Conservation (phyloP, 2,888 invertebrate species). For the Xestoiulus laeticollis region DNA sequence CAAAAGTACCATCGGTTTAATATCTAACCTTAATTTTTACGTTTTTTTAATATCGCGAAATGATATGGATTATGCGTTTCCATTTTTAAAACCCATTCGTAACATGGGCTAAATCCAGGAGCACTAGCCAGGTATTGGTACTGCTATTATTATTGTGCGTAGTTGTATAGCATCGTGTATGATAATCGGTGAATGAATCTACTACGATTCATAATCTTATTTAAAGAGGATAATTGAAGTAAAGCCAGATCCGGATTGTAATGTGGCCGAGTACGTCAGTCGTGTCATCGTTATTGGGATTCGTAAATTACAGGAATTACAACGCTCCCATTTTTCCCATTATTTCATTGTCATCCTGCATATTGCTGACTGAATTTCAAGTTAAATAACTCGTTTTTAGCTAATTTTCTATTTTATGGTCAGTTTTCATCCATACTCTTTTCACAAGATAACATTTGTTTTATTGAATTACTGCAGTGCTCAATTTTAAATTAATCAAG, state of each 20-base stretch:
- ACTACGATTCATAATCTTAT: background rate
- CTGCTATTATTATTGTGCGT: background rate
- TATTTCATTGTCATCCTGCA: background rate
- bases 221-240: background rate
- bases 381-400: background rate
- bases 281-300: background rate
- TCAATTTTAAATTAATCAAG: background rate
- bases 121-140: background rate
- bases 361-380: background rate
- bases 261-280: background rate
- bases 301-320: background rate
- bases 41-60: background rate
- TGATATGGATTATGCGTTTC: background rate
- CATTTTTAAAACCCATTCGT: background rate
- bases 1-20: constrained; percentile 12
- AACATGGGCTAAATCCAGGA: background rate
- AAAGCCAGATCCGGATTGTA: background rate
- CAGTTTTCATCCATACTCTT: background rate
- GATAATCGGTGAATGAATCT: background rate
- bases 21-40: background rate
- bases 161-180: background rate
- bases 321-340: background rate
- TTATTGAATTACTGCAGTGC: background rate
- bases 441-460: background rate
- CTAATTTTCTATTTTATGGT: background rate